Percentiles rank a stretch among this genome's conserved stretches.
phyloP scores from a whole-genome alignment of 2,888 invertebrate species.

The Rotaria macrura region DNA sequence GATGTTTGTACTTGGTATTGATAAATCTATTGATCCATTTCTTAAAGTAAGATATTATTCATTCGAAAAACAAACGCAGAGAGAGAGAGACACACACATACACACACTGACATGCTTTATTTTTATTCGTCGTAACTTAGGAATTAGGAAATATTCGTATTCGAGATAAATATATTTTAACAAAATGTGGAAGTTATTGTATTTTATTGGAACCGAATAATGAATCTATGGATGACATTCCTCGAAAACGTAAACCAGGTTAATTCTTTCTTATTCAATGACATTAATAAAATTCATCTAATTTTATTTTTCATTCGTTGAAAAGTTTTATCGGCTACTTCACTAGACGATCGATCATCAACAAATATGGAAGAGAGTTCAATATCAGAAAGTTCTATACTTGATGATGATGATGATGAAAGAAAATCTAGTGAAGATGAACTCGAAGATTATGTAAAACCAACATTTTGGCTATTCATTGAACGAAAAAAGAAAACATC shows the following conservation, averaged over 20 bases:
- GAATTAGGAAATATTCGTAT: background rate
- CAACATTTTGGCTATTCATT: constrained; percentile 10
- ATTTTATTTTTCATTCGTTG: background rate
- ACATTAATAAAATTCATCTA: background rate
- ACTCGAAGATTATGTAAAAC: background rate
- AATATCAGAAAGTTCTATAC: background rate
- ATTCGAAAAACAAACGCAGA: too few species aligned
- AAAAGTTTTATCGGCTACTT: background rate
- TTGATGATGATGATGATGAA: background rate
- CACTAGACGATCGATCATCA: background rate
- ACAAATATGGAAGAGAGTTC: background rate
- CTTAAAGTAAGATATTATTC: background rate
- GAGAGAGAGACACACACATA: too few species aligned
- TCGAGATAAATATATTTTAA: background rate
- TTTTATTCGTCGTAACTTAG: background rate
- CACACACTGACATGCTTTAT: too few species aligned
- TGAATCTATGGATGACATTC: background rate
- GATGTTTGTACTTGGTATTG: background rate
- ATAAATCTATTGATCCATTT: background rate
- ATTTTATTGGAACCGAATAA: background rate
- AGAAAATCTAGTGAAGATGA: background rate
- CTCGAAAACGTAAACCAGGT: background rate
- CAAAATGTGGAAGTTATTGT: background rate
- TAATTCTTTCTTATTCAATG: too few species aligned
- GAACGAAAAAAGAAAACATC: background rate